Conservation (phyloP, 1,140 invertebrate species). For the Steinernema khuongi region DNA sequence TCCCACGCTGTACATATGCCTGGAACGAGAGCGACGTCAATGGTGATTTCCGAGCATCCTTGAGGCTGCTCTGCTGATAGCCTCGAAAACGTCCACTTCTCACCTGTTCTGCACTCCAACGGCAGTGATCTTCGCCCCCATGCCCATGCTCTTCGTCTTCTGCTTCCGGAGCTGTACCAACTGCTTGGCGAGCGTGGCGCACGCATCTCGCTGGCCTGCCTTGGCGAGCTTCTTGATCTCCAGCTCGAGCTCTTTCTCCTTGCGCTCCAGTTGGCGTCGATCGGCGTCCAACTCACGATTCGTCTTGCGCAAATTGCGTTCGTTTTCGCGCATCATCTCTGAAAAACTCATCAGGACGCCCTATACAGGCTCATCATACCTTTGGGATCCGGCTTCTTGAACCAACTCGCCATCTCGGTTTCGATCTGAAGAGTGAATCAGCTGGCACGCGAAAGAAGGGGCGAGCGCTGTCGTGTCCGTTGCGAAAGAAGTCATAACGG, state of each 20-base stretch:
- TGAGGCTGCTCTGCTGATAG: not conserved
- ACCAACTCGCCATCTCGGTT: not conserved
- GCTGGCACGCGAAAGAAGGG: not conserved
- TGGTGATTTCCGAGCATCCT: not conserved
- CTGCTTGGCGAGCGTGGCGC: conserved; percentile 74
- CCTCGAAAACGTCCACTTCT: conserved; percentile 29
- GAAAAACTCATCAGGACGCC: conserved; percentile 52
- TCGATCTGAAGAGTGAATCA: not conserved
- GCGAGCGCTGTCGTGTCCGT: not conserved
- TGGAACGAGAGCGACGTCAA: conserved; percentile 58
- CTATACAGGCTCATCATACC: conserved; percentile 13
- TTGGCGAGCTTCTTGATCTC: conserved; percentile 83
- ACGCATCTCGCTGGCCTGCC: conserved; percentile 75
- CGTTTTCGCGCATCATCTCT: conserved; percentile 78
- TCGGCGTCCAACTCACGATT: conserved; percentile 77
- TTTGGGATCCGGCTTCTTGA: conserved; percentile 42
- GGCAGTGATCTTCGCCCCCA: conserved; percentile 70
- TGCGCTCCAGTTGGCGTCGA: conserved; percentile 71
- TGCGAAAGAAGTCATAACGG: not conserved
- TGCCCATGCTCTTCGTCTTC: conserved; percentile 74
- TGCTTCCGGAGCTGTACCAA: conserved; percentile 78
- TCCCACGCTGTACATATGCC: conserved; percentile 77
- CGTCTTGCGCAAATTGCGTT: conserved; percentile 72
- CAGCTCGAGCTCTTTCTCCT: conserved; percentile 81
- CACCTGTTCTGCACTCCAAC: conserved; percentile 74